Evolutionary conservation across 1,140 invertebrate genomes (phyloP), one percentile per base, ranked within the genome.

Genomic region (Luehdorfia chinensis): DNA sequence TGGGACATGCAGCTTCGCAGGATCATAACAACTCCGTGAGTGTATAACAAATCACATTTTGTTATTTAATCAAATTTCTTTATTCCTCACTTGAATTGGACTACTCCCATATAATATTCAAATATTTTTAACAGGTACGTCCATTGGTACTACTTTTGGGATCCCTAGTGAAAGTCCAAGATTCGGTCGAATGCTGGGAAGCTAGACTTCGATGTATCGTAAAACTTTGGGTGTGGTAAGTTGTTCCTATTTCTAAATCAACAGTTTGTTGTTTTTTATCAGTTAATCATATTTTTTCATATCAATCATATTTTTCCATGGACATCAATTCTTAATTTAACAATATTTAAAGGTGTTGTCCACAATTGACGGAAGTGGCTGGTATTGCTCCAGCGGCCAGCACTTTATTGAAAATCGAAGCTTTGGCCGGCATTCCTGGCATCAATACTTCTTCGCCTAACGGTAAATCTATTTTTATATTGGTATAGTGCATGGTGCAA

Each of bases 191-290:
- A 0, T 98, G 97, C 76, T 99, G 97, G 97, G 97, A 98, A 78
- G 92, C 94, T 45, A 94, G 97, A 70, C 84, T 98, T 0, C 91
- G 95, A 27, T 96, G 95, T 68, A 94, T 98, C 12, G 94, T 98
- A 1, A 81, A 79, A 48, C 71, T 88, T 11, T 88, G 87, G 87
- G 80, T 87, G 5, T 88, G 87, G 87, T 87, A 50, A 58, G 78
- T 70, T 44, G 34, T n/a, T n/a, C n/a, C n/a, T n/a, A n/a, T n/a
- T n/a, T n/a, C n/a, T n/a, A n/a, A n/a, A n/a, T n/a, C n/a, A n/a
- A n/a, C n/a, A n/a, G n/a, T n/a, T n/a, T n/a, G n/a, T n/a, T n/a
- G n/a, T n/a, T n/a, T n/a, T 25, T 56, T 19, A 27, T 9, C 34
- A 25, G 8, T 18, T n/a, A 8, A 19, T 21, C n/a, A 19, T 19